Evolutionary conservation across 2,113 vertebrate species (phyloP).

Genomic region (Oncorhynchus keta): DNA sequence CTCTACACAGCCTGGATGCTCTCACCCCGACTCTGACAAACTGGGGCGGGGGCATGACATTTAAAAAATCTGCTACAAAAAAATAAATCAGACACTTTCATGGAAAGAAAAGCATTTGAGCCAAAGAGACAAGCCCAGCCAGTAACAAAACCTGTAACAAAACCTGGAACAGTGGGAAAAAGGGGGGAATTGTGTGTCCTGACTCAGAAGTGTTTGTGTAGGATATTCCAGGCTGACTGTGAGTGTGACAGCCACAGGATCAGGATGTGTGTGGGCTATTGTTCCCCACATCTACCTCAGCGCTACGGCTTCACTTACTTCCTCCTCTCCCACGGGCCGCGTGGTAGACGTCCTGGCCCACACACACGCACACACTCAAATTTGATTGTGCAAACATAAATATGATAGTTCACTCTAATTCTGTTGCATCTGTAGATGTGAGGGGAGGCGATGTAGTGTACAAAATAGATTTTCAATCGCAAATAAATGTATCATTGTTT

Average conservation of each 20-base stretch:
- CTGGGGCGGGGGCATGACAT: conserved; percentile 5
- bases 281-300: conserved; percentile 65
- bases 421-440: not conserved
- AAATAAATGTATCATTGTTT: too few species aligned
- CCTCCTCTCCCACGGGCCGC: conserved; percentile 54
- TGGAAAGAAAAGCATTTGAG: conserved; percentile 31
- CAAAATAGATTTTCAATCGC: too few species aligned
- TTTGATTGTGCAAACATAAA: not conserved
- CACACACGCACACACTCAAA: conserved; percentile 18
- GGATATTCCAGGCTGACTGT: conserved; percentile 49
- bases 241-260: conserved; percentile 66
- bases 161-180: conserved; percentile 53
- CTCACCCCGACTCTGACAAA: not conserved
- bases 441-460: too few species aligned
- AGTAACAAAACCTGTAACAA: conserved; percentile 65
- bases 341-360: conserved; percentile 9
- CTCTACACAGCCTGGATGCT: conserved; percentile 12
- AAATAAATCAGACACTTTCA: conserved; percentile 34
- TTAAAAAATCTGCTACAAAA: conserved; percentile 1
- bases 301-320: conserved; percentile 56
- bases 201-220: conserved; percentile 56
- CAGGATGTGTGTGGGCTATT: conserved; percentile 75
- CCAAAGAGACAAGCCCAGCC: conserved; percentile 12
- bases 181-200: conserved; percentile 18
- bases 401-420: not conserved